Percentiles rank a stretch among this genome's conserved stretches.
Conservation (phyloP, 2,797 vertebrate species). For the Channallabes apus region DNA sequence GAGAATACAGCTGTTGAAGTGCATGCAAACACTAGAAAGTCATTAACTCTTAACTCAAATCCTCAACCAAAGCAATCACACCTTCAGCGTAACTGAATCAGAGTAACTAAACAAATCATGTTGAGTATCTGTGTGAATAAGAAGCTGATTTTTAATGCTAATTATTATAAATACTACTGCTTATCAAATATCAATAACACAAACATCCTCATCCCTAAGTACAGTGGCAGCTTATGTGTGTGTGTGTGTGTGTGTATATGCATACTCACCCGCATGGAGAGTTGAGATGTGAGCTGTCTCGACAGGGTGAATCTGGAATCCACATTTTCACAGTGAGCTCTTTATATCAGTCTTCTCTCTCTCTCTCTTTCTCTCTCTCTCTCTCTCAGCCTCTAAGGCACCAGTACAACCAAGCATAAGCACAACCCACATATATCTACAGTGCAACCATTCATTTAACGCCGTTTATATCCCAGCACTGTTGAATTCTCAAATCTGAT, state of each 20-base stretch:
- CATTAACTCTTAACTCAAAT: not conserved
- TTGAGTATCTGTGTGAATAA: not conserved
- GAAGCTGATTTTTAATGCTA: too few relatives aligned
- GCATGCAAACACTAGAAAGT: not conserved
- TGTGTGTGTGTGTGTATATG: conserved; percentile 4
- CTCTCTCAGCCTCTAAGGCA: not conserved
- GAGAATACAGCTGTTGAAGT: not conserved
- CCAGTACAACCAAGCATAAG: not conserved
- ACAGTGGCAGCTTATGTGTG: not conserved
- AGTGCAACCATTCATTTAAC: conserved; percentile 3
- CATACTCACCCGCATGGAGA: not conserved
- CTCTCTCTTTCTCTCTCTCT: not conserved
- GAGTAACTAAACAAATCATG: not conserved
- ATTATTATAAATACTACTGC: not conserved
- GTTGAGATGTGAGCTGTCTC: conserved; percentile 41
- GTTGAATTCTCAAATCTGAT: not conserved
- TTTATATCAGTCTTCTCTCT: conserved; percentile 6
- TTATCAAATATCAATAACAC: not conserved
- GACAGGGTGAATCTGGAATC: conserved; percentile 27
- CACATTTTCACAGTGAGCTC: conserved; percentile 44
- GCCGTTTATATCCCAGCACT: not conserved
- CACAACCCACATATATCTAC: not conserved
- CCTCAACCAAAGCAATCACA: not conserved
- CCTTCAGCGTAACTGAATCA: not conserved
- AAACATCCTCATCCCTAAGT: not conserved